Percentiles rank a stretch among this genome's conserved stretches.
Conservation (phyloP, 2,888 invertebrate species). For the Pterostichus madidus region DNA sequence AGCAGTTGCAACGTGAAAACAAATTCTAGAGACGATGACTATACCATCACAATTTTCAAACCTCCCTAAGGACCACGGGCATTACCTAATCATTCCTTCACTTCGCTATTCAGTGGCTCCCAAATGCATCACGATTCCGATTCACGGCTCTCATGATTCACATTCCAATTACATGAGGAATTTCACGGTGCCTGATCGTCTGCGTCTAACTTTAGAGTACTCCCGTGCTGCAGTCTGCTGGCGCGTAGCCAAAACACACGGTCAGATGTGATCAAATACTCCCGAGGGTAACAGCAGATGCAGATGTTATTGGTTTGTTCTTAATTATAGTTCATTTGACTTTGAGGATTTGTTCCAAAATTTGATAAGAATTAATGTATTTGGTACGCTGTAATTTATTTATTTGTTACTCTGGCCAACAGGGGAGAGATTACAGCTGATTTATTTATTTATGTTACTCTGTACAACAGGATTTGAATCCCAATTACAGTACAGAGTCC, state of each 20-base stretch:
- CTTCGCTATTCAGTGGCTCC: background rate
- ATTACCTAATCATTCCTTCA: background rate
- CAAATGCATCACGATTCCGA: background rate
- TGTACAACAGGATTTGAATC: too few relatives aligned
- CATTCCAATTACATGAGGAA: conserved; percentile 10
- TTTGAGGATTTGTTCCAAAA: too few relatives aligned
- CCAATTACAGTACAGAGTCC: too few relatives aligned
- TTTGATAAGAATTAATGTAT: too few relatives aligned
- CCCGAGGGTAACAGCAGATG: background rate
- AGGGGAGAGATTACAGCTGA: too few relatives aligned
- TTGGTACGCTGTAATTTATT: too few relatives aligned
- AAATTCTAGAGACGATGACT: too few relatives aligned
- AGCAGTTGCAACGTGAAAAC: too few relatives aligned
- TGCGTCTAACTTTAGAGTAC: conserved; percentile 18
- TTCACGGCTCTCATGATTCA: background rate
- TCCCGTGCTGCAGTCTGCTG: background rate
- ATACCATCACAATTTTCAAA: too few relatives aligned
- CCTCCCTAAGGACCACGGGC: background rate
- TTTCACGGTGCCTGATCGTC: conserved; percentile 14
- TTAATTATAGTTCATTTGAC: too few relatives aligned
- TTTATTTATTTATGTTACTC: too few relatives aligned
- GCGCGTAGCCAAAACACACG: background rate
- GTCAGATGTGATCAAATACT: background rate
- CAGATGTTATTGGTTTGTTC: background rate
- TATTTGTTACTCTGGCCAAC: too few relatives aligned